Base-by-base conservation (phyloP, 2,888 invertebrate species). In the Heliconius aoede region DNA sequence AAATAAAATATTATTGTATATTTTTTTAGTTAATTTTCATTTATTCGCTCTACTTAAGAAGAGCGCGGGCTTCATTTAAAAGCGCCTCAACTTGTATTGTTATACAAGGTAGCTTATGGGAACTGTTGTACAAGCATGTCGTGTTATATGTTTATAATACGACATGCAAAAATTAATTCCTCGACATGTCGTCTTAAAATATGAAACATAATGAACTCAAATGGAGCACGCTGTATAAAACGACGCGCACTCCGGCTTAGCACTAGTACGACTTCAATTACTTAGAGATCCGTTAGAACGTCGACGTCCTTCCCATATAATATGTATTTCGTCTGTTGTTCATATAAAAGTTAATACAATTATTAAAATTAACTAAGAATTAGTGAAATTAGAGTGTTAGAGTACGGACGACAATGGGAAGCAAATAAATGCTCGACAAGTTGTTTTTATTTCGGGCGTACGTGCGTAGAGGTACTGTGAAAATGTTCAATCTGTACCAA, bases 401-500 rank as follows among this genome's bases (percentile, higher is more conserved):
- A 9, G 24, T 21, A 46, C 15, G 55, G 32, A 64, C 61, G 55
- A 55, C 55, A 7, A 32, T 36, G 61, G 71, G 21, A 64, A 71
- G 51, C n/a, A 64, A 8, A 24, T 74, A 77, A 72, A 80, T 77
- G 76, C 58, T 73, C 15, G 68, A 73, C 36, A 72, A 71, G 9
- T 71, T 76, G 15, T 74, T 74, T 46, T 68, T 68, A 32, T 78
- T 74, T 15, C 68, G 40, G 18, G 68, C 69, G 28, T 78, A 65
- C 36, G 68, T 76, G 5, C 40, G 2, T n/a, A 72, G 76, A 51
- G 32, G 40, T 36, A 13, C 77, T 26, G 82, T 79, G 18, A 95
- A 92, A 82, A 97, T 97, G 97, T 97, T 97, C 87, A 97, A 97
- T 84, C 90, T 97, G 79, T 97, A 97, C 84, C 96, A 97, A 84